A percentile compares a stretch with the other conserved stretches of the same genome.
These are phyloP conservation scores for Rhamphomyia laevipes DNA, from an alignment of 2,888 invertebrate species.

Conservation along the genomic window DNA sequence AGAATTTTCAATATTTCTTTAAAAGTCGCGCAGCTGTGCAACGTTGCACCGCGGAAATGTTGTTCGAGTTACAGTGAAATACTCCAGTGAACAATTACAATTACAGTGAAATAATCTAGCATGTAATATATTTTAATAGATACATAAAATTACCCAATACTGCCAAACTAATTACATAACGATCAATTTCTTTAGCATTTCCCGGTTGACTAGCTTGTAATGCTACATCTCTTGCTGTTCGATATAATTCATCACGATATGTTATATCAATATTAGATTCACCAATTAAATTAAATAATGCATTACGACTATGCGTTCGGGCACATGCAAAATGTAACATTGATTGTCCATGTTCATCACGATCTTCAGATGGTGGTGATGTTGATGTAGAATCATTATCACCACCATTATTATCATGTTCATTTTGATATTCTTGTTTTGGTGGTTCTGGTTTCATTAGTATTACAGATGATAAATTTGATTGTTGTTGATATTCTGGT, in stretches of 20 bases:
- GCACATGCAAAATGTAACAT: conserved; percentile 82
- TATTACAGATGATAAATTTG: not conserved
- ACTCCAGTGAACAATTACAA: not conserved
- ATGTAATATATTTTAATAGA: conserved; percentile 1
- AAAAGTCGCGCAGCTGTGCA: too few relatives aligned
- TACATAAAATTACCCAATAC: conserved; percentile 56
- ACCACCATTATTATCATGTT: not conserved
- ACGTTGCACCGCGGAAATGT: too few relatives aligned
- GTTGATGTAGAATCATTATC: conserved; percentile 27
- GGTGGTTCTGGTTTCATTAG: not conserved
- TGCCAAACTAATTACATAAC: conserved; percentile 64
- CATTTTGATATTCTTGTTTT: conserved; percentile 8
- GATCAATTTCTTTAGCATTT: conserved; percentile 72
- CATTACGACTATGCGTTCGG: conserved; percentile 67
- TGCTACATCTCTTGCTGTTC: conserved; percentile 78
- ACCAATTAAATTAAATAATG: conserved; percentile 64
- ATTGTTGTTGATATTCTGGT: too few relatives aligned
- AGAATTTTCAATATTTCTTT: too few relatives aligned
- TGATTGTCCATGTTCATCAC: conserved; percentile 82
- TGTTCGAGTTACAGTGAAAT: not conserved
- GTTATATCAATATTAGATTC: conserved; percentile 72
- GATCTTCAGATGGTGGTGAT: conserved; percentile 49
- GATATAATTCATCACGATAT: conserved; percentile 73
- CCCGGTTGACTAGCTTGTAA: conserved; percentile 64
- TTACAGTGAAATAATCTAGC: not conserved